Conservation (phyloP, 2,113 vertebrate genomes). For the Phodopus roborovskii region DNA sequence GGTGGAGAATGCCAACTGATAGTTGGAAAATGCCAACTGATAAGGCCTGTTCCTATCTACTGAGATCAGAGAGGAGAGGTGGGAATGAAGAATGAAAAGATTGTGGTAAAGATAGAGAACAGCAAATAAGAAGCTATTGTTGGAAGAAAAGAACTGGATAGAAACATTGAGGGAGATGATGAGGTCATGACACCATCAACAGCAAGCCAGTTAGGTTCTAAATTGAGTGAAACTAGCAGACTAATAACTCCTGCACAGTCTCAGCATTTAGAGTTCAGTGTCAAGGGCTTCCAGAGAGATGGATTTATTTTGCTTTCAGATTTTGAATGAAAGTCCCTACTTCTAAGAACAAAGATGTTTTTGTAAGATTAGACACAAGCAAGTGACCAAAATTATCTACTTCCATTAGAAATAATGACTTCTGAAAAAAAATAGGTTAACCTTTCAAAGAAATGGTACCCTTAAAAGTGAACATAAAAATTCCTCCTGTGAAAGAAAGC, state of each 20-base stretch:
- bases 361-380: slow-evolving; percentile 43
- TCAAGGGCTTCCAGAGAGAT: slow-evolving; percentile 60
- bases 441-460: slow-evolving; percentile 39
- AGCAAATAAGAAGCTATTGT: slow-evolving; percentile 44
- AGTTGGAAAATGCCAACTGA: not conserved
- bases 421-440: not conserved
- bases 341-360: slow-evolving; percentile 14
- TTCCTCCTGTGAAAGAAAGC: not conserved
- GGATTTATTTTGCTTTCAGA: slow-evolving; percentile 56
- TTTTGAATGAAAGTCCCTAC: slow-evolving; percentile 54
- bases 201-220: slow-evolving; percentile 61
- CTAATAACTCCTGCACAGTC: slow-evolving; percentile 60
- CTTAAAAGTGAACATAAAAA: slow-evolving; percentile 40
- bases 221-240: slow-evolving; percentile 64
- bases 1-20: not conserved
- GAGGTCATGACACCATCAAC: slow-evolving; percentile 73
- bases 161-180: slow-evolving; percentile 75
- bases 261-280: slow-evolving; percentile 58
- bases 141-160: slow-evolving; percentile 63
- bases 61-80: not conserved
- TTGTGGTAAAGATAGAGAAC: not conserved
- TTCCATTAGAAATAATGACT: slow-evolving; percentile 49
- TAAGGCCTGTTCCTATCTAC: not conserved
- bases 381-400: slow-evolving; percentile 38
- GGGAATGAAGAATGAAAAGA: slow-evolving; percentile 45